A percentile compares a stretch with the other conserved stretches of the same genome.
Evolutionary conservation across 53 echinoderm and acorn worm species (phyloP).

Genomic region (Patiria pectinifera): DNA sequence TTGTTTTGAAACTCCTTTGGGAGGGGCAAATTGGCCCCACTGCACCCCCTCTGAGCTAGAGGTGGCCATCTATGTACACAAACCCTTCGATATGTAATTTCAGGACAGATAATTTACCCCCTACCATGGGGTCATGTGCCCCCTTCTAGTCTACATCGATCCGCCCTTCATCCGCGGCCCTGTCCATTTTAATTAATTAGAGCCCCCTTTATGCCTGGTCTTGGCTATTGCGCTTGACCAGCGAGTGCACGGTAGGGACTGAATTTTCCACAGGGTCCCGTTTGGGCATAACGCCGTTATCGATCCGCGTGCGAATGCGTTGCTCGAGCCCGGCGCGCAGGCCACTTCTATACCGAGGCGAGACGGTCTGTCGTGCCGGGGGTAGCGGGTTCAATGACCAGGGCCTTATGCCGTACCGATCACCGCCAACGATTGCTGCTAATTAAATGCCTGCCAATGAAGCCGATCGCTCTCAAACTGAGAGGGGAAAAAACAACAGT

Average conservation of each 20-base stretch:
- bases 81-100: neutral
- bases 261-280: neutral
- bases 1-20: neutral
- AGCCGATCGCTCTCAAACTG: neutral
- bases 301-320: neutral
- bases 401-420: neutral
- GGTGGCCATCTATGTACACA: neutral
- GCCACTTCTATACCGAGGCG: neutral
- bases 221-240: constrained; percentile 7
- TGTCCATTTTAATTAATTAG: constrained; percentile 27
- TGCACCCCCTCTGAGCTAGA: neutral
- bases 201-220: neutral
- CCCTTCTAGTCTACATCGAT: constrained; percentile 2
- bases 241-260: neutral
- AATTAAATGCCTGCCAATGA: constrained; percentile 4
- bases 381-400: constrained; percentile 55
- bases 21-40: too few species aligned
- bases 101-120: neutral
- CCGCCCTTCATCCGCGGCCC: neutral
- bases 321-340: neutral
- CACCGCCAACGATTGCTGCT: neutral
- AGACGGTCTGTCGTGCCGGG: neutral
- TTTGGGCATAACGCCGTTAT: neutral
- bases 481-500: neutral
- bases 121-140: neutral